Evolutionary conservation across 2,888 invertebrate species (phyloP), one percentile per base, ranked within the genome.

Genomic region (Hartigia nigra): DNA sequence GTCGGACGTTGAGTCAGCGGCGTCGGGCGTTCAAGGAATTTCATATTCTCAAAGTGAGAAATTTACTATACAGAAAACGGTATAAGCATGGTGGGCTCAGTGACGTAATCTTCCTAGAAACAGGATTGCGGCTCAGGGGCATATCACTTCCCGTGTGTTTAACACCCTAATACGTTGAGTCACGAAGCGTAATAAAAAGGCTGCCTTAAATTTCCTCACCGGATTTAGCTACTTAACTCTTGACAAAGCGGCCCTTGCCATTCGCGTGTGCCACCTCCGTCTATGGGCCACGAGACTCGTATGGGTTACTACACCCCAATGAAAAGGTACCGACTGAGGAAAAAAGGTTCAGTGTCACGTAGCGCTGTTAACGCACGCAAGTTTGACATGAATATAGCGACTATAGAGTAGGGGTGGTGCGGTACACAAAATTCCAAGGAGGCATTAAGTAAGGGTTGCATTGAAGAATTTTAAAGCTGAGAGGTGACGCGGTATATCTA

Each of bases 11-110:
- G 74, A 76, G 77, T 69, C 69, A 74, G 79, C 35, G 72, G 74
- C 69, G 31, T 77, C 82, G 79, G 55, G 55, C 55, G 55, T 55
- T 55, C 78, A 80, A 82, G 85, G 84, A 86, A 88, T 86, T 87
- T 87, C 85, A 87, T 87, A 88, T 88, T 86, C 83, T 81, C 85
- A 84, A 83, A 84, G 84, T 82, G 84, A 87, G 84, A 87, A 86
- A 86, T 86, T 86, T 84, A 87, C 83, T 79, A 82, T 82, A 77
- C 74, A 82, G 76, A 80, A 80, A 78, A 72, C 72, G 78, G 75
- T 36, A 55, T 82, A 76, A 78, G 78, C 79, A 74, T 75, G 75
- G 76, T 77, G 74, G 74, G 70, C 34, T 35, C 76, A 69, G 76
- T 69, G n/a, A 31, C 76, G 80, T 55, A 23, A 55, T 55, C 55